A percentile compares a stretch with the other conserved stretches of the same genome.
phyloP scores from a whole-genome alignment of 1,140 invertebrate genomes.

The Phocides pigmalion region DNA sequence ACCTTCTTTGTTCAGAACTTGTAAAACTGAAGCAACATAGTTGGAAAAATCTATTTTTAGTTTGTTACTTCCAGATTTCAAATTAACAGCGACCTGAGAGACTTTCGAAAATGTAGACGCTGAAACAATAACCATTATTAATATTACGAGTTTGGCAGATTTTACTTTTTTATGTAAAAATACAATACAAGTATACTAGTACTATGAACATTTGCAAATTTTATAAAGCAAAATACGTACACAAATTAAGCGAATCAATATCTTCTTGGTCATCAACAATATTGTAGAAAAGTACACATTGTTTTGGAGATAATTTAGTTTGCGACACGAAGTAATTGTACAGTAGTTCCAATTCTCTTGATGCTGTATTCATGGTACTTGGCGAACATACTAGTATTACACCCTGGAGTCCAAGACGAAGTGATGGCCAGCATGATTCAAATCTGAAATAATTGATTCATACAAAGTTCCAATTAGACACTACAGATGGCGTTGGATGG shows the following conservation, averaged over 20 bases:
- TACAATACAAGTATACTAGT: no score
- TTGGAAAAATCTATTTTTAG: conserved; percentile 87
- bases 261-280: conserved; percentile 78
- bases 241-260: conserved; percentile 68
- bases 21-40: conserved; percentile 85
- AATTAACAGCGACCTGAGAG: conserved; percentile 86
- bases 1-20: conserved; percentile 62
- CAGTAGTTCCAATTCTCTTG: conserved; percentile 88
- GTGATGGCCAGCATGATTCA: conserved; percentile 91
- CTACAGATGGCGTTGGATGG: neutral
- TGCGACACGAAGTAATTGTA: conserved; percentile 90
- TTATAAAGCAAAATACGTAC: conserved; percentile 52
- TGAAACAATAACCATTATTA: conserved; percentile 69
- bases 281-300: conserved; percentile 85
- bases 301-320: conserved; percentile 83
- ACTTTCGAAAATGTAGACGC: conserved; percentile 87
- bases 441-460: conserved; percentile 86
- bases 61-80: conserved; percentile 86
- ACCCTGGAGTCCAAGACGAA: conserved; percentile 88
- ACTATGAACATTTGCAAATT: no score
- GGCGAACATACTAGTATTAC: conserved; percentile 89
- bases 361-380: conserved; percentile 84
- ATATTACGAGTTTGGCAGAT: neutral
- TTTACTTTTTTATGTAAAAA: neutral
- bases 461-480: neutral